Evolutionary conservation across 2,888 invertebrate species (phyloP), one percentile per base, ranked within the genome.

Genomic region (Cepaea hortensis): DNA sequence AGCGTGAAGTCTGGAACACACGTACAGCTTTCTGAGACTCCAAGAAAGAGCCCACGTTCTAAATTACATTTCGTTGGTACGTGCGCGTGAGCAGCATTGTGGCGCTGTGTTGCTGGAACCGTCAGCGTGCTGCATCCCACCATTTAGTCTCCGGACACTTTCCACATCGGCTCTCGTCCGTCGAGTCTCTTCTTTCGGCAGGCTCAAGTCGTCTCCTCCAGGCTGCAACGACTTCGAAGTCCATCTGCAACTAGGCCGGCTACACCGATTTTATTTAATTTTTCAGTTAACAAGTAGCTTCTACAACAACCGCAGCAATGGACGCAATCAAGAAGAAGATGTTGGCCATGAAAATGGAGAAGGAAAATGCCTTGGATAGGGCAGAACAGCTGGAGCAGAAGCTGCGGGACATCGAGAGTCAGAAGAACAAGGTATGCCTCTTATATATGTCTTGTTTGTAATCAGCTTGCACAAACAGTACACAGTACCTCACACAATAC

Each of bases 291-390:
- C 62, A 61, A 83, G n/a, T 77, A 48, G 55, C 35, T 23, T 13
- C 61, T 5, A 61, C 77, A 23, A 68, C 86, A 75, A 89, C 89
- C 87, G 87, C 90, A 90, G 92, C 91, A 82, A 99, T 99, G 99
- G 99, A 99, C 97, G 99, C 99, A 96, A 99, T 99, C 96, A 99
- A 99, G 97, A 99, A 99, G 98, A 99, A 99, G 97, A 99, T 99
- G 99, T 99, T 99, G 96, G 98, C 99, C 96, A 99, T 99, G 99
- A 99, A 99, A 98, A 97, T 99, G 96, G 99, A 99, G 96, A 99
- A 99, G 96, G 99, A 99, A 96, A 99, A 99, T 95, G 99, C 99
- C 95, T 97, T 98, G 96, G 99, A 99, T 95, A 93, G 93, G 87
- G 98, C 99, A 91, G 96, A 98, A 97, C 96, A 97, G 96, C 97